Evolutionary conservation across 2,888 invertebrate species (phyloP).

Genomic region (Polymixis flavicincta): DNA sequence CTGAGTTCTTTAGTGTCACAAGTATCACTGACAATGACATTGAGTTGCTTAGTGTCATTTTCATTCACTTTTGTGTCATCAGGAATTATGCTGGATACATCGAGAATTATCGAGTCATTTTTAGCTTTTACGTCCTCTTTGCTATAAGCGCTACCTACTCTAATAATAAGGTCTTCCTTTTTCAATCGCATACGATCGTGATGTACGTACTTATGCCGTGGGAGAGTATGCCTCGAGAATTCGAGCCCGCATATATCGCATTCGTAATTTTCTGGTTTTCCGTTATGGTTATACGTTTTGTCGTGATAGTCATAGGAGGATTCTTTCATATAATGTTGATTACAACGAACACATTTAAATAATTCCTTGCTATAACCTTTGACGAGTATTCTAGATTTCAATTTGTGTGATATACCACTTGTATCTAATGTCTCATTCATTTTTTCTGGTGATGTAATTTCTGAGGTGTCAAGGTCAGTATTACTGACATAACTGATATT

Average conservation of each 20-base stretch:
- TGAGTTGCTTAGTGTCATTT: not conserved
- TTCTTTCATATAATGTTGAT: constrained; percentile 45
- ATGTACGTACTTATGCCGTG: constrained; percentile 53
- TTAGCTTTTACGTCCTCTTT: not conserved
- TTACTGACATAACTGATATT: constrained; percentile 8
- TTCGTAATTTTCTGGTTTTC: not conserved
- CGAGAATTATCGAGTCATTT: not conserved
- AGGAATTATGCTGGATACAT: not conserved
- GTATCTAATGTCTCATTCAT: not conserved
- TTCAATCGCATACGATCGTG: constrained; percentile 44
- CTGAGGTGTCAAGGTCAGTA: not conserved
- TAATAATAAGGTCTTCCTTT: constrained; percentile 28
- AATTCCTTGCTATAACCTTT: constrained; percentile 28
- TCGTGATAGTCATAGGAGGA: constrained; percentile 22
- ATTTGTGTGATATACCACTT: constrained; percentile 19
- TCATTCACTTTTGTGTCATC: not conserved
- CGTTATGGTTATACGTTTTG: not conserved
- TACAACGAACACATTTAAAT: constrained; percentile 43
- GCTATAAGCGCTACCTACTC: not conserved
- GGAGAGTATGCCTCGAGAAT: constrained; percentile 44
- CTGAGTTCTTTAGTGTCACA: not conserved
- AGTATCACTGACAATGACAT: constrained; percentile 11
- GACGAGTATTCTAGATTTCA: constrained; percentile 28
- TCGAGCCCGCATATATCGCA: constrained; percentile 48
- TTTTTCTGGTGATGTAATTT: not conserved